A percentile compares a stretch with the other conserved stretches of the same genome.
phyloP scores from a whole-genome alignment of 2,797 vertebrate genomes.

The Myripristis murdjan region DNA sequence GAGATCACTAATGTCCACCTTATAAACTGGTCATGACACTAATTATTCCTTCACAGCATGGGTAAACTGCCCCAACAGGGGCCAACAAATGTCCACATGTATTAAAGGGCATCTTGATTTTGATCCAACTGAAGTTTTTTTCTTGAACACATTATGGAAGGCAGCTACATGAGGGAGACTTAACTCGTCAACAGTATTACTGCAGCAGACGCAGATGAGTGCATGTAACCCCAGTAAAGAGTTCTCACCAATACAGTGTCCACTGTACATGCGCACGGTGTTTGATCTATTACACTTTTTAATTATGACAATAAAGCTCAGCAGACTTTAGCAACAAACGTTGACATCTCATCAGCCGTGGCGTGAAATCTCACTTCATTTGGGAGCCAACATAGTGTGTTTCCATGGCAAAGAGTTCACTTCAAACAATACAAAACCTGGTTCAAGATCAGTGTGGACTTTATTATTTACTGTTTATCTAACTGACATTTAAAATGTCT shows the following conservation, averaged over 20 bases:
- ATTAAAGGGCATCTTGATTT: conserved; percentile 31
- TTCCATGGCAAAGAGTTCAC: conserved; percentile 28
- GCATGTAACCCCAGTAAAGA: too few species aligned
- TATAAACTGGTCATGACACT: conserved; percentile 43
- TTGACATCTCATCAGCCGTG: conserved; percentile 12
- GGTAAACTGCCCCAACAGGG: conserved; percentile 39
- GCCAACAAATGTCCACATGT: conserved; percentile 36
- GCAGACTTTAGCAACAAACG: too few species aligned
- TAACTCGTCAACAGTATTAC: neutral
- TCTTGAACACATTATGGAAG: conserved; percentile 19
- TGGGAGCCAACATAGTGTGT: conserved; percentile 10
- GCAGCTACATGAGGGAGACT: conserved; percentile 5
- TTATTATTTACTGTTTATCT: conserved; percentile 34
- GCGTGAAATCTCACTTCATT: conserved; percentile 24
- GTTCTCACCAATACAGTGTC: neutral
- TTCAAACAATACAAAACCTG: conserved; percentile 10
- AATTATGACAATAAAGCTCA: conserved; percentile 5
- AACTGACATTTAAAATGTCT: conserved; percentile 48
- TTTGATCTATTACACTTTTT: conserved; percentile 20
- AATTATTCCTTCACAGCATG: conserved; percentile 15
- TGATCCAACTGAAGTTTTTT: too few species aligned
- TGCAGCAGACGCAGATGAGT: neutral
- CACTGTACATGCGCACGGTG: neutral
- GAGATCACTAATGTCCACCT: conserved; percentile 46
- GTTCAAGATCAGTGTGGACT: neutral